phyloP scores from a whole-genome alignment of 2,888 invertebrate species.

The Papilio demoleus region DNA sequence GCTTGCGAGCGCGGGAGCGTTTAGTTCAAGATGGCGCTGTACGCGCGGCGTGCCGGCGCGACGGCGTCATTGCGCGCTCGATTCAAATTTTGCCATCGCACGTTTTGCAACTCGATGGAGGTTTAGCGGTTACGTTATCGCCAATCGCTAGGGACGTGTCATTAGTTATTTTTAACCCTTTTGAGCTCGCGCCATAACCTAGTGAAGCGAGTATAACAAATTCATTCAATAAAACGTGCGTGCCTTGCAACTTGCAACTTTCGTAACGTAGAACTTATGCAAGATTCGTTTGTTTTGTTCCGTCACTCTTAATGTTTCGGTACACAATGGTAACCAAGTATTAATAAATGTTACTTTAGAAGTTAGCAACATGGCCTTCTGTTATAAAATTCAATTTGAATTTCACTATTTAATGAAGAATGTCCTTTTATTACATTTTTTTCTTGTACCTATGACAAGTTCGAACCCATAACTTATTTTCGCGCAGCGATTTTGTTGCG shows the following conservation, averaged over 20 bases:
- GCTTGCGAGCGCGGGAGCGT: constrained; percentile 65
- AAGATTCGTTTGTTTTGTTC: constrained; percentile 72
- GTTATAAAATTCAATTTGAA: no score
- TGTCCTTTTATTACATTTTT: no score
- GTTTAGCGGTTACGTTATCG: constrained; percentile 71
- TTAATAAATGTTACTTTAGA: no score
- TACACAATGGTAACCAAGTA: constrained; percentile 41
- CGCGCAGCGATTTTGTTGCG: no score
- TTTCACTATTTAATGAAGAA: no score
- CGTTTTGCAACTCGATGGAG: constrained; percentile 72
- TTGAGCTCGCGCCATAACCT: constrained; percentile 56
- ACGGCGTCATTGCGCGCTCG: constrained; percentile 74
- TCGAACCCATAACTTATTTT: no score
- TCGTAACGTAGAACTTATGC: constrained; percentile 74
- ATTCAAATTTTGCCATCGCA: constrained; percentile 68
- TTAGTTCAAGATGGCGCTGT: constrained; percentile 78
- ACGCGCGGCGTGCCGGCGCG: constrained; percentile 78
- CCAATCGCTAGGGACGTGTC: constrained; percentile 74
- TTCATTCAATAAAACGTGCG: constrained; percentile 61
- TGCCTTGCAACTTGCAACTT: constrained; percentile 79
- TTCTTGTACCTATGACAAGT: no score
- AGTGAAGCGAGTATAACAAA: constrained; percentile 64
- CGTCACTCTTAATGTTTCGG: constrained; percentile 74
- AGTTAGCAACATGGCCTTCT: no score
- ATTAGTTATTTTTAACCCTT: constrained; percentile 80